Evolutionary conservation across 35 echinoderm and acorn worm genomes (phyloP), one percentile per base, ranked within the genome.

Genomic region (Ophiothrix spiculata): DNA sequence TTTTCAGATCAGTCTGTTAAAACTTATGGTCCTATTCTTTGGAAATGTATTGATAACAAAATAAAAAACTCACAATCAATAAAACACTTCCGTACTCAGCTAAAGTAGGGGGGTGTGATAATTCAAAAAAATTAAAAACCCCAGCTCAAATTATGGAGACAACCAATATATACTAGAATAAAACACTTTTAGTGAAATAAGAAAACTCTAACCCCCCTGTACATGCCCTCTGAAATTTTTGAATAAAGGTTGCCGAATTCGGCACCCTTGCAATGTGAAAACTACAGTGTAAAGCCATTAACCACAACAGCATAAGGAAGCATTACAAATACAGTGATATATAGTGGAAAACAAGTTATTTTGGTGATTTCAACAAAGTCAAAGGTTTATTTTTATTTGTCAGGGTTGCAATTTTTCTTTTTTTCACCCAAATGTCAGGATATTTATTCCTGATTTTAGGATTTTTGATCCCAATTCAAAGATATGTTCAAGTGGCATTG

Each of bases 31-130:
- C n/a, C n/a, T n/a, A n/a, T n/a, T n/a, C n/a, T n/a, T n/a, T n/a
- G n/a, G n/a, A n/a, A n/a, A n/a, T n/a, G n/a, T n/a, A n/a, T n/a
- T n/a, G n/a, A n/a, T n/a, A n/a, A n/a, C n/a, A n/a, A n/a, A n/a
- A n/a, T n/a, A n/a, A n/a, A n/a, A n/a, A n/a, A n/a, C n/a, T n/a
- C n/a, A n/a, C n/a, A n/a, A n/a, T n/a, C n/a, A n/a, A n/a, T n/a
- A n/a, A n/a, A n/a, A n/a, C n/a, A n/a, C n/a, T n/a, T n/a, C n/a
- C n/a, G n/a, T n/a, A n/a, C n/a, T n/a, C n/a, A n/a, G n/a, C n/a
- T n/a, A n/a, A n/a, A n/a, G n/a, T 49, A 49, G 42, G 60, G 60
- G 60, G 60, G 60, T 69, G 60, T 69, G 60, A 69, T 69, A n/a
- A 69, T 15, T 69, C 60, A 69, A 69, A 69, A 69, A 69, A 49